Conservation (phyloP, 1,140 invertebrate genomes). For the Phortica variegata region DNA sequence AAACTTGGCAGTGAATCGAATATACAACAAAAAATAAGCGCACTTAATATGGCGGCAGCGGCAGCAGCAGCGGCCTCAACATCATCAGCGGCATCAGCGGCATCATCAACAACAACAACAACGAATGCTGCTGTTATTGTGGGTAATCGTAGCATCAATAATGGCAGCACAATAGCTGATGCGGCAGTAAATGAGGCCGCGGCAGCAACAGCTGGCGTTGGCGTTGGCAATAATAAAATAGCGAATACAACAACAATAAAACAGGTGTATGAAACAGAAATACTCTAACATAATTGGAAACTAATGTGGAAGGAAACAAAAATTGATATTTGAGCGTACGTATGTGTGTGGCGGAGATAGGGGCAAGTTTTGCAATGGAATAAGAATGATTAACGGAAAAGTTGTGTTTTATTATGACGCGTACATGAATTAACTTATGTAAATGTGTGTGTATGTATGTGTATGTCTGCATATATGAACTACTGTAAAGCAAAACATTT, state of each 20-base stretch:
- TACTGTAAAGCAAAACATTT: conserved; percentile 4
- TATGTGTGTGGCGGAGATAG: no score
- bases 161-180: conserved; percentile 13
- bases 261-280: conserved; percentile 86
- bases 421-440: conserved; percentile 5
- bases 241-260: conserved; percentile 59
- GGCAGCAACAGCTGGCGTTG: conserved; percentile 20
- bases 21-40: conserved; percentile 78
- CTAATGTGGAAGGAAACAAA: conserved; percentile 53
- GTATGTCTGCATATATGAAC: conserved; percentile 4
- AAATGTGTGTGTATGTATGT: not conserved
- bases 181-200: conserved; percentile 20
- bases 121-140: conserved; percentile 40
- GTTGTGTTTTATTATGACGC: conserved; percentile 5
- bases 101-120: conserved; percentile 37
- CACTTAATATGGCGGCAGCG: conserved; percentile 58
- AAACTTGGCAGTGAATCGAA: conserved; percentile 90
- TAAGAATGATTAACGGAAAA: not conserved
- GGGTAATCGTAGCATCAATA: conserved; percentile 27
- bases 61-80: conserved; percentile 57
- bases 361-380: no score
- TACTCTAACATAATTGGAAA: conserved; percentile 66
- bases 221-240: conserved; percentile 9
- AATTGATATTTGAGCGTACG: conserved; percentile 44
- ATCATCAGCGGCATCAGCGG: conserved; percentile 22